Conservation (phyloP, 1,140 invertebrate species). For the Anastatus disparis region DNA sequence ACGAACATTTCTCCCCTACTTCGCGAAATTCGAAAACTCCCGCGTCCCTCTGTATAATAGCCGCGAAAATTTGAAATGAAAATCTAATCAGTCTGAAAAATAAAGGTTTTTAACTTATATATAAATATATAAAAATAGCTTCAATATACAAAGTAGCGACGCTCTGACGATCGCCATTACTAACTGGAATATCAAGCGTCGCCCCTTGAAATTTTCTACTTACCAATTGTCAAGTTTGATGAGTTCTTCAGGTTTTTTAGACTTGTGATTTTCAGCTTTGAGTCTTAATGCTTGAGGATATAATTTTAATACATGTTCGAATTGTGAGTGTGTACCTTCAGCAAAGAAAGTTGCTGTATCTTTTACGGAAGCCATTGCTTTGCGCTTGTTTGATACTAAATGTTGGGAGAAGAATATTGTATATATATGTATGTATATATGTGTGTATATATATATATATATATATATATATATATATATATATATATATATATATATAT, state of each 20-base stretch:
- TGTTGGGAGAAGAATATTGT: too few species aligned
- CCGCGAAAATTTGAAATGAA: too few species aligned
- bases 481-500: background rate
- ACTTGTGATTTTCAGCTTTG: conserved; percentile 83
- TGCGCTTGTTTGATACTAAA: background rate
- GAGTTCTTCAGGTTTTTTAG: conserved; percentile 91
- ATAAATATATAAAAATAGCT: too few species aligned
- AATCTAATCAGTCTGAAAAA: too few species aligned
- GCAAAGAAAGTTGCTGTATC: conserved; percentile 91
- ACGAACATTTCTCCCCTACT: too few species aligned
- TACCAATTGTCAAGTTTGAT: conserved; percentile 94
- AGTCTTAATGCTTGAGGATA: conserved; percentile 88
- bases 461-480: too few species aligned
- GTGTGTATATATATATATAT: background rate
- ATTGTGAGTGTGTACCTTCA: conserved; percentile 85
- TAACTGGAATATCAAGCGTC: background rate
- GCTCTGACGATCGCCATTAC: background rate
- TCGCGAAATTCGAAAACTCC: too few species aligned
- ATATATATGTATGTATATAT: background rate
- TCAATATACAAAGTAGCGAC: too few species aligned
- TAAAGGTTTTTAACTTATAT: too few species aligned
- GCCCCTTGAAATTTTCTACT: conserved; percentile 67
- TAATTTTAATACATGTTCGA: conserved; percentile 86
- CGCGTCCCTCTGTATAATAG: too few species aligned
- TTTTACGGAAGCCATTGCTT: conserved; percentile 83